Evolutionary conservation across 1,140 invertebrate species (phyloP).

Genomic region (Anadara kagoshimensis): DNA sequence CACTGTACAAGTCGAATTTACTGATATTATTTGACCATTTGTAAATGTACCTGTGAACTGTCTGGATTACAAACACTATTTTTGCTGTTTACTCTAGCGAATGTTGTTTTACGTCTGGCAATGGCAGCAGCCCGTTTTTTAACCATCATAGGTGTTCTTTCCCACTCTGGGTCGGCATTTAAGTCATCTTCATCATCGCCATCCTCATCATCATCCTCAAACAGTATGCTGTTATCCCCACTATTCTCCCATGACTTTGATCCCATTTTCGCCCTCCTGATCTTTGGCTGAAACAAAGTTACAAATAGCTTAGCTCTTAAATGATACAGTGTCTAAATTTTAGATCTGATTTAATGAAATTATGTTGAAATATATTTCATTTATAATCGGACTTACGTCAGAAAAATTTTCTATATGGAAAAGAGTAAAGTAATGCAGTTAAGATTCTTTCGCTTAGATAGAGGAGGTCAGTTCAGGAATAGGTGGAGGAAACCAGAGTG

Average conservation of each 20-base stretch:
- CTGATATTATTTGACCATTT: too few relatives aligned
- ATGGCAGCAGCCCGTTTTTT: slow-evolving; percentile 34
- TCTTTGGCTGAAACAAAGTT: not conserved
- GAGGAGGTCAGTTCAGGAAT: too few relatives aligned
- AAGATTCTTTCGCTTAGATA: too few relatives aligned
- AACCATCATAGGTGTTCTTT: slow-evolving; percentile 50
- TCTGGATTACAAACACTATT: not conserved
- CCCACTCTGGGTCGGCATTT: slow-evolving; percentile 54
- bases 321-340: too few relatives aligned
- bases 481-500: too few relatives aligned
- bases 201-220: not conserved
- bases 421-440: too few relatives aligned
- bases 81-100: not conserved
- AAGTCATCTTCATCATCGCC: not conserved
- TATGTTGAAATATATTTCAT: too few relatives aligned
- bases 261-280: not conserved
- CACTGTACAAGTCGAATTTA: too few relatives aligned
- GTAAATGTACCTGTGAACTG: not conserved
- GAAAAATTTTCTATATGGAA: too few relatives aligned
- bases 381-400: too few relatives aligned
- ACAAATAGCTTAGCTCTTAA: too few relatives aligned
- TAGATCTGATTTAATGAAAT: too few relatives aligned
- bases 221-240: not conserved
- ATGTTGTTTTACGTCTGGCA: not conserved
- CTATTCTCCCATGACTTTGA: not conserved